Evolutionary conservation across 2,797 vertebrate species (phyloP).

Genomic region (Spea hammondii): DNA sequence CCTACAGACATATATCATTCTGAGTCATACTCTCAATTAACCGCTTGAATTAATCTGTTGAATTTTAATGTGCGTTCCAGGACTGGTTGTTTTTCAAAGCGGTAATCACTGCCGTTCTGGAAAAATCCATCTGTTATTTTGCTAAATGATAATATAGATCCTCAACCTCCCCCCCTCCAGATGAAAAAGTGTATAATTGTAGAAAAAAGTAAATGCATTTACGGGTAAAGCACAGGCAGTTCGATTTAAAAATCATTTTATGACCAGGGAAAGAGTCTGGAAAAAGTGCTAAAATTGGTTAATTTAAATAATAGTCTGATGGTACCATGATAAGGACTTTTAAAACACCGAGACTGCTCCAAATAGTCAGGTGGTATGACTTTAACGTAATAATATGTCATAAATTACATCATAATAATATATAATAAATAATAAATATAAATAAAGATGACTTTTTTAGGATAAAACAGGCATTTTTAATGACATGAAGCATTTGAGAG

Average conservation of each 20-base stretch:
- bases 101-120: conserved; percentile 19
- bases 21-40: conserved; percentile 43
- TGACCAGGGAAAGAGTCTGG: background rate
- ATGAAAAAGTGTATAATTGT: conserved; percentile 25
- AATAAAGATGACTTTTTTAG: too few relatives aligned
- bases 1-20: conserved; percentile 19
- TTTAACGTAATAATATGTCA: too few relatives aligned
- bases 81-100: conserved; percentile 26
- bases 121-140: conserved; percentile 50
- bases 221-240: background rate
- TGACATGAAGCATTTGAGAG: too few relatives aligned
- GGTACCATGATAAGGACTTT: too few relatives aligned
- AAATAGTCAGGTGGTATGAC: too few relatives aligned
- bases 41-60: conserved; percentile 24
- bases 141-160: conserved; percentile 35
- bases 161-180: background rate
- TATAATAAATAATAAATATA: too few relatives aligned
- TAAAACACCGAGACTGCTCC: too few relatives aligned
- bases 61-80: conserved; percentile 23
- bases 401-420: too few relatives aligned
- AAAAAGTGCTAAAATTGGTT: too few relatives aligned
- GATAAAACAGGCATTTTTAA: too few relatives aligned
- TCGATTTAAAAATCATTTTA: background rate
- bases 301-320: too few relatives aligned
- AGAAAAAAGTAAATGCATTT: background rate